These are phyloP conservation scores for Lepisosteus osseus DNA, from an alignment of 2,113 vertebrate species.

Conservation along the genomic window DNA sequence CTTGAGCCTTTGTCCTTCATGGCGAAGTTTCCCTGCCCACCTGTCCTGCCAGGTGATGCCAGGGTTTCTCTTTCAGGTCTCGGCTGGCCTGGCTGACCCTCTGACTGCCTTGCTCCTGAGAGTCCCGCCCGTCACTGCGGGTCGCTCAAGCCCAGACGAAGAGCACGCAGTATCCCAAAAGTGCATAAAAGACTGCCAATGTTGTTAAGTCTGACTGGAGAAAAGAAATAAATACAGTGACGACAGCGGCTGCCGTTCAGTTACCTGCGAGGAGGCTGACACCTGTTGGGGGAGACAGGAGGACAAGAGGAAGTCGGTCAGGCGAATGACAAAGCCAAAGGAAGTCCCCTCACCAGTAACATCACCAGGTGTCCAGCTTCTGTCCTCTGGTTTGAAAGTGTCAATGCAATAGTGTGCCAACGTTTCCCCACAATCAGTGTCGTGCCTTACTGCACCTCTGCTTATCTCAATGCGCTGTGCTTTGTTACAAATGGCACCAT, in stretches of 20 bases:
- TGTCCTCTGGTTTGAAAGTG: too few species aligned
- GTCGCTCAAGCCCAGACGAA: slow-evolving; percentile 43
- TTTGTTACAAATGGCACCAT: too few species aligned
- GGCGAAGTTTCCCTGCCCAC: slow-evolving; percentile 56
- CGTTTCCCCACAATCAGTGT: too few species aligned
- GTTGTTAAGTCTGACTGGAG: slow-evolving; percentile 45
- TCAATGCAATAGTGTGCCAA: too few species aligned
- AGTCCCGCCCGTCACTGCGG: slow-evolving; percentile 38
- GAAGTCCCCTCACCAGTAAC: too few species aligned
- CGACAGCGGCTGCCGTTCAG: slow-evolving; percentile 37
- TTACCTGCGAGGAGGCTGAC: slow-evolving; percentile 72
- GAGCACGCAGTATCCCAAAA: slow-evolving; percentile 38
- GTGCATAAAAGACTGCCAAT: slow-evolving; percentile 44
- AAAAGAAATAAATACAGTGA: slow-evolving; percentile 41
- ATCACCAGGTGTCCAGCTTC: too few species aligned
- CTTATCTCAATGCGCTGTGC: too few species aligned
- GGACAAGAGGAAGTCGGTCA: neutral
- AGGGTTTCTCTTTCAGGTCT: slow-evolving; percentile 40
- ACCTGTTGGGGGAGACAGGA: slow-evolving; percentile 44
- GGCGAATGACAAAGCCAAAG: too few species aligned
- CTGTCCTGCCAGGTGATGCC: slow-evolving; percentile 42
- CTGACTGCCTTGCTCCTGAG: slow-evolving; percentile 30
- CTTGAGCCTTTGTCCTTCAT: slow-evolving; percentile 52
- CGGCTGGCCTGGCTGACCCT: slow-evolving; percentile 44
- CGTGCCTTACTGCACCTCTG: too few species aligned